These are phyloP conservation scores for Aphaenogaster floridana DNA, from an alignment of 1,140 invertebrate genomes.

Conservation along the genomic window DNA sequence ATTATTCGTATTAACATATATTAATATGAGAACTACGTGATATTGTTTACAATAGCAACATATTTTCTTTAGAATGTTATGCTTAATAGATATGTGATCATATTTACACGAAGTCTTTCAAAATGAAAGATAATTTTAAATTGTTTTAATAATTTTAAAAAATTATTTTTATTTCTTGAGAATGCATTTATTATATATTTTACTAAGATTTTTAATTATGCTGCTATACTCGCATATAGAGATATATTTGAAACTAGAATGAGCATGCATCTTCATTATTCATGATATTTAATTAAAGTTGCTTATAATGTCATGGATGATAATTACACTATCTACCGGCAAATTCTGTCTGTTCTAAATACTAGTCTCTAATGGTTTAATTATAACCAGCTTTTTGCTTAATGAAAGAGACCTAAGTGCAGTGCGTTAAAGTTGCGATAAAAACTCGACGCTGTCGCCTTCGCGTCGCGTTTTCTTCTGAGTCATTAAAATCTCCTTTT, in stretches of 20 bases:
- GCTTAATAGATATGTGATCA: background rate
- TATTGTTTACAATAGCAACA: background rate
- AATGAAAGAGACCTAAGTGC: conserved; percentile 56
- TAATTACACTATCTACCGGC: conserved; percentile 30
- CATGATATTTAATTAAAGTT: conserved; percentile 32
- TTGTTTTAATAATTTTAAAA: conserved; percentile 23
- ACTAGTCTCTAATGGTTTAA: conserved; percentile 40
- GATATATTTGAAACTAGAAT: background rate
- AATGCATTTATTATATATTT: background rate
- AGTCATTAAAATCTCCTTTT: conserved; percentile 19
- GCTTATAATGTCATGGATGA: conserved; percentile 36
- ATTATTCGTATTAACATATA: background rate
- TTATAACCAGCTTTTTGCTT: conserved; percentile 50
- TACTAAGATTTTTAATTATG: background rate
- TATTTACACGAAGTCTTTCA: background rate
- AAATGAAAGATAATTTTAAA: background rate
- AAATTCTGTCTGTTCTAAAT: conserved; percentile 15
- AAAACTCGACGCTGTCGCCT: conserved; percentile 5
- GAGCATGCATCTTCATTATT: conserved; percentile 30
- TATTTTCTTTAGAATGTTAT: background rate
- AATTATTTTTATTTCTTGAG: background rate
- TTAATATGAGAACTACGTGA: background rate
- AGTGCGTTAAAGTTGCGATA: conserved; percentile 29
- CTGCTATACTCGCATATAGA: background rate
- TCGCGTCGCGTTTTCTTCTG: conserved; percentile 9